A percentile compares a stretch with the other conserved stretches of the same genome.
phyloP scores from a whole-genome alignment of 2,113 vertebrate genomes.

The Callipepla californica region DNA sequence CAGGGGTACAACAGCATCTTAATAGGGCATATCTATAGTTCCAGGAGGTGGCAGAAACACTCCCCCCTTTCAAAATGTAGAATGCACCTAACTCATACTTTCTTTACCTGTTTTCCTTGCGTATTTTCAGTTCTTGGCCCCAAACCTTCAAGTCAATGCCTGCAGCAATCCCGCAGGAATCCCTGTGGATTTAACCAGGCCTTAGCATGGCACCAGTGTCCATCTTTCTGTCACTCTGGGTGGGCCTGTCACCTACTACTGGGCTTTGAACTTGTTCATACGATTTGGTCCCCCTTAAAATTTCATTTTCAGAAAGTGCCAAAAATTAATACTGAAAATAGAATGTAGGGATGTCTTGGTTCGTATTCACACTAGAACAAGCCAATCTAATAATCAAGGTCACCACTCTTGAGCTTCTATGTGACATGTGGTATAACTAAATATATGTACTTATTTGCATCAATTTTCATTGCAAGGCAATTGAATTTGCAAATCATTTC shows the following conservation, averaged over 20 bases:
- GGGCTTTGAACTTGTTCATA: not conserved
- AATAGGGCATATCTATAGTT: not conserved
- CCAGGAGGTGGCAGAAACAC: not conserved
- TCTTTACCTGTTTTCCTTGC: not conserved
- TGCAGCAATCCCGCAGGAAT: not conserved
- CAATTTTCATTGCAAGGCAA: constrained; percentile 8
- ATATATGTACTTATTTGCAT: constrained; percentile 40
- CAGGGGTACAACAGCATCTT: not conserved
- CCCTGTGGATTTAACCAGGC: not conserved
- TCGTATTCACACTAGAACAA: not conserved
- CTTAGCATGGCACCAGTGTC: not conserved
- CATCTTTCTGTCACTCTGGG: not conserved
- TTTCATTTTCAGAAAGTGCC: not conserved
- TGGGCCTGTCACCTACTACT: not conserved
- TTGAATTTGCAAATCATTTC: constrained; percentile 53
- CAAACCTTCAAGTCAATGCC: not conserved
- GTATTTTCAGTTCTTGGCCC: not conserved
- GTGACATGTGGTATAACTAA: constrained; percentile 30
- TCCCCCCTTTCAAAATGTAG: not conserved
- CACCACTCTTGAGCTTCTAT: not conserved
- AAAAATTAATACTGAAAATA: not conserved
- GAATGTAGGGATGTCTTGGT: not conserved
- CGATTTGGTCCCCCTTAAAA: not conserved
- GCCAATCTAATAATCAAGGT: constrained; percentile 2
- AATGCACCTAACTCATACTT: not conserved